Evolutionary conservation across 2,113 vertebrate genomes (phyloP).

Genomic region (Oreamnos americanus): DNA sequence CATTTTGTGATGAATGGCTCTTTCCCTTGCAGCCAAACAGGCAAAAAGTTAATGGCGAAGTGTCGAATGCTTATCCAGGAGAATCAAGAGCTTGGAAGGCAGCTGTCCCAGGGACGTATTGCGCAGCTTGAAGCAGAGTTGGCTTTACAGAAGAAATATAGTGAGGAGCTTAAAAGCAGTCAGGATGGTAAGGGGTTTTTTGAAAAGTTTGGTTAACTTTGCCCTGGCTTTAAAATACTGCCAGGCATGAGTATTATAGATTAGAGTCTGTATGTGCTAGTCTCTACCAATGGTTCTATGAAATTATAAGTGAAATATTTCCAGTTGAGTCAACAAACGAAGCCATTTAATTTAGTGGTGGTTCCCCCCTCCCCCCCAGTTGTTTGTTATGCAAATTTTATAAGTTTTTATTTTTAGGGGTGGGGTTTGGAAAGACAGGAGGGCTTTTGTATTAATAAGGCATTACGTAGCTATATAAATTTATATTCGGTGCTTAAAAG

Average conservation of each 20-base stretch:
- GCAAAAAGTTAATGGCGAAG: slow-evolving; percentile 99
- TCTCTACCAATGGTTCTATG: not conserved
- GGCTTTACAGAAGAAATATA: slow-evolving; percentile 99
- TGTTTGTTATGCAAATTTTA: not conserved
- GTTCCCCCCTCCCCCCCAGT: not conserved
- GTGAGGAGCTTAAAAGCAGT: slow-evolving; percentile 99
- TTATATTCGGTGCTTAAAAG: not conserved
- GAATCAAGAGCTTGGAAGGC: slow-evolving; percentile 99
- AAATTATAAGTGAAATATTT: not conserved
- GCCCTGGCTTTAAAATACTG: slow-evolving; percentile 58
- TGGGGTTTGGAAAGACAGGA: not conserved
- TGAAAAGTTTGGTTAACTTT: slow-evolving; percentile 71
- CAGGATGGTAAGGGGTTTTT: slow-evolving; percentile 94
- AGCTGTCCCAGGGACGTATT: slow-evolving; percentile 99
- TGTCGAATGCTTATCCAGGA: slow-evolving; percentile 99
- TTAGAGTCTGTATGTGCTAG: slow-evolving; percentile 13
- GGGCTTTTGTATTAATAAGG: not conserved
- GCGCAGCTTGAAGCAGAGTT: slow-evolving; percentile 99
- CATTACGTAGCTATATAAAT: not conserved
- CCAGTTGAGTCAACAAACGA: not conserved
- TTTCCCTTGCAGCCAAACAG: slow-evolving; percentile 99
- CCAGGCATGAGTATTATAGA: slow-evolving; percentile 24
- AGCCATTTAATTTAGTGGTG: not conserved
- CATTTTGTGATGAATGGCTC: slow-evolving; percentile 96
- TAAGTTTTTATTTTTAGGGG: not conserved